Percentiles rank a stretch among this genome's conserved stretches.
Evolutionary conservation across 2,888 invertebrate species (phyloP).

Genomic region (Drosophila meridiana): DNA sequence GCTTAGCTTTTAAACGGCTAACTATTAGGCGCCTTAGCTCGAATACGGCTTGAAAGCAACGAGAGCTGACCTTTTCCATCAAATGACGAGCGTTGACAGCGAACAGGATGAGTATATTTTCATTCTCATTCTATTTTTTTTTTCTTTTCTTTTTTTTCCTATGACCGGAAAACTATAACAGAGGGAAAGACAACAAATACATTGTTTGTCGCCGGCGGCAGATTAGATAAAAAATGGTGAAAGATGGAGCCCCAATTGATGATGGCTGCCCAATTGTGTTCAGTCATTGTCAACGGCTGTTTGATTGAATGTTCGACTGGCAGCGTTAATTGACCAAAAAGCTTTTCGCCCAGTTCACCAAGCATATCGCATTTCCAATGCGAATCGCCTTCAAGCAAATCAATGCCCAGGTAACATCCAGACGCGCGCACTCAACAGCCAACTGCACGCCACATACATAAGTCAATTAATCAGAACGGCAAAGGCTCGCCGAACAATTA

Average conservation of each 20-base stretch:
- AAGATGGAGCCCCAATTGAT: constrained; percentile 42
- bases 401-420: constrained; percentile 41
- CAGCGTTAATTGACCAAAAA: constrained; percentile 48
- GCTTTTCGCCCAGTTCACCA: constrained; percentile 12
- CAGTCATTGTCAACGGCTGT: constrained; percentile 45
- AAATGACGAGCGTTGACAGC: constrained; percentile 32
- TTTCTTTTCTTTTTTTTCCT: not conserved
- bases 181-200: constrained; percentile 10
- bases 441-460: constrained; percentile 14
- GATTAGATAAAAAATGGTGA: constrained; percentile 33
- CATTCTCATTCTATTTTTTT: not conserved
- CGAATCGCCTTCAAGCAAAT: constrained; percentile 6
- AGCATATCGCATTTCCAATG: constrained; percentile 38
- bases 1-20: constrained; percentile 27
- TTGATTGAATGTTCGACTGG: constrained; percentile 53
- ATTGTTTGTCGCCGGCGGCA: constrained; percentile 30
- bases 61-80: constrained; percentile 33
- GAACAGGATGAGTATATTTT: constrained; percentile 10
- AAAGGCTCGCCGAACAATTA: constrained; percentile 34
- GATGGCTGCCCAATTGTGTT: constrained; percentile 38
- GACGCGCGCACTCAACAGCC: constrained; percentile 16
- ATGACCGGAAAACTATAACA: constrained; percentile 37
- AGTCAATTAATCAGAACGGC: constrained; percentile 46
- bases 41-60: constrained; percentile 15
- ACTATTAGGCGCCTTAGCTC: constrained; percentile 15